Evolutionary conservation across 2,797 vertebrate genomes (phyloP).

Genomic region (Carduelis carduelis): DNA sequence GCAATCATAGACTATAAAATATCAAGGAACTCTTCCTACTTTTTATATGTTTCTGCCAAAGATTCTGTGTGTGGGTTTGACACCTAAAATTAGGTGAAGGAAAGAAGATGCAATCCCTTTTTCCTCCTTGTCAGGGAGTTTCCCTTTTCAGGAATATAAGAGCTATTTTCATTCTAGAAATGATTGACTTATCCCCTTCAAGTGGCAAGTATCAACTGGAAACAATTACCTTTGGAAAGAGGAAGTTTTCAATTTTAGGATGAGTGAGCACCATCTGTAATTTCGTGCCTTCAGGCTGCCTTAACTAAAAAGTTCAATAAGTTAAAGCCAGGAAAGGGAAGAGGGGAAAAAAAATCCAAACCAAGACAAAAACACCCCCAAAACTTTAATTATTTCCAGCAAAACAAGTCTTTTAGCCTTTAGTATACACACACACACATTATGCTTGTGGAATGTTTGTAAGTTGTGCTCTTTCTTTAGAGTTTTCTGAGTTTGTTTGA

Average conservation of each 20-base stretch:
- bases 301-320: slow-evolving; percentile 40
- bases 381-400: slow-evolving; percentile 17
- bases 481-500: slow-evolving; percentile 38
- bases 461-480: not conserved
- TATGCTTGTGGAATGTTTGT: not conserved
- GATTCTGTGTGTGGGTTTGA: not conserved
- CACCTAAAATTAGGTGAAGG: not conserved
- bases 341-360: accelerated
- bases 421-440: not conserved
- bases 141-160: not conserved
- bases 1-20: not conserved
- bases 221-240: slow-evolving; percentile 58
- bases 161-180: slow-evolving; percentile 8
- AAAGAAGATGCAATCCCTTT: not conserved
- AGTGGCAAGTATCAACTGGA: slow-evolving; percentile 31
- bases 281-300: slow-evolving; percentile 24
- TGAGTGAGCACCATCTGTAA: slow-evolving; percentile 56
- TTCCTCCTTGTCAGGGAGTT: not conserved
- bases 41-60: not conserved
- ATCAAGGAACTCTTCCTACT: not conserved
- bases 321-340: slow-evolving; percentile 18
- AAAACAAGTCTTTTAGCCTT: not conserved
- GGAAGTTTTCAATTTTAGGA: slow-evolving; percentile 58
- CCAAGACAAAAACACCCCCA: no score
- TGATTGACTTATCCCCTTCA: not conserved